Evolutionary conservation across 1,140 invertebrate species (phyloP), one percentile per base, ranked within the genome.

Genomic region (Solenopsis fugax): DNA sequence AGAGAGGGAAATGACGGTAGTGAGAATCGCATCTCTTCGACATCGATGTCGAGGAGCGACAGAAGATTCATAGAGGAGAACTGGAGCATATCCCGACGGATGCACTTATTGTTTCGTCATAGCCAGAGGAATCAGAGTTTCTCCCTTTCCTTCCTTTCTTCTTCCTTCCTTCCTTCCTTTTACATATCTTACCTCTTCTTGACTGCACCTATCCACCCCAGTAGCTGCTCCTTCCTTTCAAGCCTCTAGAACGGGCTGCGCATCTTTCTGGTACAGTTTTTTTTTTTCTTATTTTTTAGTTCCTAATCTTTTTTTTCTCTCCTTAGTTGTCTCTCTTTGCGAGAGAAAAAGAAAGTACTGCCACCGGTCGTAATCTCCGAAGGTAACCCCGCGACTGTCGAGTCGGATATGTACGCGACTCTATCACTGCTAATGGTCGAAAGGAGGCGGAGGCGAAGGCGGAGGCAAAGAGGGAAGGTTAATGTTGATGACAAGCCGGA

Each of bases 21-120:
- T 54, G 21, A 34, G 16, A 67, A 81, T 69, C 48, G 64, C 34
- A 54, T 69, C 69, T 86, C 48, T 58, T 73, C 52, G 34, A 4
- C 62, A 6, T 75, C 41, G 41, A n/a, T 9, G 45, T 45, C 9
- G 34, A 75, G 24, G 64, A 52, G 62, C 29, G 73, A 34, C 58
- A 62, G 52, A 67, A 78, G 60, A 60, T 1, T 58, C 34, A 24
- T 24, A 45, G 52, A 67, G 37, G 60, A 37, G 88, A 89, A 88
- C 54, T 89, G 37, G 88, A 89, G 67, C 88, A 65, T 78, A 58
- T 78, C 60, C 16, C 78, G n/a, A 87, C 62, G 73, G 78, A 85
- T 87, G 86, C 86, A 21, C 64, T 84, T 73, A 89, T 89, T 89
- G 86, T 91, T 64, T 85, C 89, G 62, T 37, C 72, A 78, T 72